Percentiles rank a stretch among this genome's conserved stretches.
These are phyloP conservation scores for Polyommatus icarus DNA, from an alignment of 2,888 invertebrate species.

Conservation along the genomic window DNA sequence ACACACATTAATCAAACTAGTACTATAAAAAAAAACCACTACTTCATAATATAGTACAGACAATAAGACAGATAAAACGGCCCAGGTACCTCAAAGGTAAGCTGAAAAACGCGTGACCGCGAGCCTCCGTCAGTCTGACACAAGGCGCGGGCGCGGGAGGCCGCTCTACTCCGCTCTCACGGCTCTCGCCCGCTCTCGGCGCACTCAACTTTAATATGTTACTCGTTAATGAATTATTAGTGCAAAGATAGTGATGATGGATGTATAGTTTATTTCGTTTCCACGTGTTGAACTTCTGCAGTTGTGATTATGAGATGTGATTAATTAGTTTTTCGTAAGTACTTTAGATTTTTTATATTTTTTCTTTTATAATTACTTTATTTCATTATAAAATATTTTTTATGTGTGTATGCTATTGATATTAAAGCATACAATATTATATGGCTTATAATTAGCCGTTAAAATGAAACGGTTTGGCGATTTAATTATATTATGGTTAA, in stretches of 20 bases:
- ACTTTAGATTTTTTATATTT: slow-evolving; percentile 35
- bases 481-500: not conserved
- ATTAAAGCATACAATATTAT: not conserved
- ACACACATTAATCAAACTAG: not conserved
- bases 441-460: not conserved
- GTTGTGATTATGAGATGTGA: slow-evolving; percentile 70
- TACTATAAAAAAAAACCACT: not conserved
- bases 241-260: slow-evolving; percentile 60
- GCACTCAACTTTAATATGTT: slow-evolving; percentile 67
- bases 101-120: slow-evolving; percentile 46
- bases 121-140: slow-evolving; percentile 54
- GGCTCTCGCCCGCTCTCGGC: slow-evolving; percentile 44
- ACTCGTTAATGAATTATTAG: slow-evolving; percentile 49
- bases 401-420: not conserved
- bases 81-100: slow-evolving; percentile 45
- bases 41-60: slow-evolving; percentile 23
- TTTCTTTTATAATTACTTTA: not conserved
- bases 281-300: slow-evolving; percentile 54
- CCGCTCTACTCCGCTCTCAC: slow-evolving; percentile 44
- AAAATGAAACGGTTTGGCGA: not conserved
- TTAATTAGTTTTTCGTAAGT: slow-evolving; percentile 57
- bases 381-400: not conserved
- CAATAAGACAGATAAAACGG: slow-evolving; percentile 38
- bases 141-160: slow-evolving; percentile 50
- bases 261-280: slow-evolving; percentile 46